A percentile compares a stretch with the other conserved stretches of the same genome.
Conservation (phyloP, 1,140 invertebrate genomes). For the Littorina saxatilis region DNA sequence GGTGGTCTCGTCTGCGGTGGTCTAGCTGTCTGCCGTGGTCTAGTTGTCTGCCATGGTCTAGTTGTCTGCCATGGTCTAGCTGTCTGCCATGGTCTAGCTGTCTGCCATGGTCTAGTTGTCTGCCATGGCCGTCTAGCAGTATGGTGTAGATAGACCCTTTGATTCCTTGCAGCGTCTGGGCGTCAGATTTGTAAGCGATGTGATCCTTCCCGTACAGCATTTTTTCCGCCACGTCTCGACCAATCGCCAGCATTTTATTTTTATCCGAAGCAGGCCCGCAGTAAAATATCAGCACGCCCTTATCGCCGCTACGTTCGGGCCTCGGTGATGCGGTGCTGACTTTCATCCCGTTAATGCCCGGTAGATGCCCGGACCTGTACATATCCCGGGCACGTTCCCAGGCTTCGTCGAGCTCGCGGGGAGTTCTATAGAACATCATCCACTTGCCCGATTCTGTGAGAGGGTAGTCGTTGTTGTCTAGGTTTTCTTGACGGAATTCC, state of each 20-base stretch:
- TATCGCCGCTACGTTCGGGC: not conserved
- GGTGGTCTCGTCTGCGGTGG: too few relatives aligned
- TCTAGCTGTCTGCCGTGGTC: too few relatives aligned
- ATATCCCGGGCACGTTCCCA: not conserved
- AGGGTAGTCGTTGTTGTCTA: not conserved
- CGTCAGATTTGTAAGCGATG: not conserved
- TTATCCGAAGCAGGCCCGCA: conserved; percentile 7
- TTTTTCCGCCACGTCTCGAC: not conserved
- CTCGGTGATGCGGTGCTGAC: not conserved
- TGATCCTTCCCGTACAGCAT: not conserved
- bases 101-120: too few relatives aligned
- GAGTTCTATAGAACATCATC: conserved; percentile 1
- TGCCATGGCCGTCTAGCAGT: too few relatives aligned
- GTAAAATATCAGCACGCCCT: not conserved
- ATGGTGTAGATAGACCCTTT: not conserved
- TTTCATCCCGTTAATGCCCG: not conserved
- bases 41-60: too few relatives aligned
- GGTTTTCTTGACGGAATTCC: not conserved
- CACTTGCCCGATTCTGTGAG: not conserved
- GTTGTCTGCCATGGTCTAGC: too few relatives aligned
- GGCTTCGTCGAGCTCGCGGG: not conserved
- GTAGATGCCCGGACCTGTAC: conserved; percentile 4
- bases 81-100: too few relatives aligned
- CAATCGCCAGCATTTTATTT: not conserved
- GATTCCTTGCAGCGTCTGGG: not conserved